Conservation (phyloP, 2,113 vertebrate species). For the Nycticorax nycticorax region DNA sequence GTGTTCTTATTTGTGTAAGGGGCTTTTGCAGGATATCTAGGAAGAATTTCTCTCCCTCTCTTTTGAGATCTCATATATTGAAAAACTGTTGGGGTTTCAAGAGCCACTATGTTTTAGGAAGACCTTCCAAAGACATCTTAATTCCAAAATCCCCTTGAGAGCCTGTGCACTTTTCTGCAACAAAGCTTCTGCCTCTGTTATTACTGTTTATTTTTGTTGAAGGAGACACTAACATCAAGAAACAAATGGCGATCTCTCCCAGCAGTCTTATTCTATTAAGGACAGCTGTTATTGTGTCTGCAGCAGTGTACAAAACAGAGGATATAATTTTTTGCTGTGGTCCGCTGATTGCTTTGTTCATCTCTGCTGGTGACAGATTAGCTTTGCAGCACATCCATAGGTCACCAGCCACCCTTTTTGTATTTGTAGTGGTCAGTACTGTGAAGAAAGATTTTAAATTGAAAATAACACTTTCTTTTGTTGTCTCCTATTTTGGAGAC, state of each 20-base stretch:
- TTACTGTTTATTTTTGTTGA: conserved; percentile 52
- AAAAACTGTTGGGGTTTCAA: neutral
- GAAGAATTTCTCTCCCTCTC: neutral
- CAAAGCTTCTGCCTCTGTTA: conserved; percentile 37
- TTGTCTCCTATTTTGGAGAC: neutral
- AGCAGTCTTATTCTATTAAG: conserved; percentile 21
- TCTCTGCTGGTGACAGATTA: conserved; percentile 53
- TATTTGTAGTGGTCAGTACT: conserved; percentile 27
- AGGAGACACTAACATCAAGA: conserved; percentile 42
- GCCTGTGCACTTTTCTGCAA: neutral
- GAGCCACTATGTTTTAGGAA: conserved; percentile 9
- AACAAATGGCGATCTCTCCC: neutral
- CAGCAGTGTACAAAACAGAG: neutral
- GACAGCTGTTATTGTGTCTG: conserved; percentile 31
- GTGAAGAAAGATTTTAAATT: conserved; percentile 44
- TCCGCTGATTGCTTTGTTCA: conserved; percentile 41
- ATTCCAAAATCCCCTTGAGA: conserved; percentile 37
- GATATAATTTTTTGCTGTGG: conserved; percentile 31
- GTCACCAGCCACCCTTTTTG: conserved; percentile 40
- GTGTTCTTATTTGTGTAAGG: neutral
- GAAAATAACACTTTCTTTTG: conserved; percentile 48
- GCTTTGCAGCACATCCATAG: conserved; percentile 18
- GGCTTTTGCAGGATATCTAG: neutral
- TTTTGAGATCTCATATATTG: neutral
- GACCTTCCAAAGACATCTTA: conserved; percentile 43